Percentiles rank a stretch among this genome's conserved stretches.
Conservation (phyloP, 1,140 invertebrate species). For the Cydia strobilella region DNA sequence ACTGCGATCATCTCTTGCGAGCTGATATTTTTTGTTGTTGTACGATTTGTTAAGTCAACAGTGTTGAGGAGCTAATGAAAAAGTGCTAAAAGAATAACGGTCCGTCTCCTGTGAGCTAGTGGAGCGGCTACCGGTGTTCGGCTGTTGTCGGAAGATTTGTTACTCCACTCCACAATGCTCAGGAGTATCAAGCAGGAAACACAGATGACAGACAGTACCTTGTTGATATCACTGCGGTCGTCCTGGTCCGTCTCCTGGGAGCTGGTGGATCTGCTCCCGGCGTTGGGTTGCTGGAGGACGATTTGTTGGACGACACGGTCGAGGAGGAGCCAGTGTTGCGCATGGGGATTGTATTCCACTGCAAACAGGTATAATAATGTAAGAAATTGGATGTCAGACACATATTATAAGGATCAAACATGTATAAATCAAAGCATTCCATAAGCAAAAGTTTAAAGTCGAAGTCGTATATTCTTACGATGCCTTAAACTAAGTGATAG, state of each 20-base stretch:
- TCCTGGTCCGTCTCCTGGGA: slow-evolving; percentile 52
- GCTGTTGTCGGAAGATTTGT: slow-evolving; percentile 85
- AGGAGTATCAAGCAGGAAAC: too few relatives aligned
- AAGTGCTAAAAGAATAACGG: background rate
- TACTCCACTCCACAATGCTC: too few relatives aligned
- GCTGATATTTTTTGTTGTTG: too few relatives aligned
- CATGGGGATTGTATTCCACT: slow-evolving; percentile 83
- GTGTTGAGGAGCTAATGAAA: too few relatives aligned
- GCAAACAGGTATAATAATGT: slow-evolving; percentile 31
- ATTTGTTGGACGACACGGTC: slow-evolving; percentile 98
- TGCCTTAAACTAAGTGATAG: too few relatives aligned
- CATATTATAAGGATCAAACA: too few relatives aligned
- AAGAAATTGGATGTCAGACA: too few relatives aligned
- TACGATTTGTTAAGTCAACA: too few relatives aligned
- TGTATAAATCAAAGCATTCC: too few relatives aligned
- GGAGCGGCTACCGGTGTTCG: slow-evolving; percentile 68
- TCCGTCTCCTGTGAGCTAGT: slow-evolving; percentile 52
- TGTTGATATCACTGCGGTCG: slow-evolving; percentile 50
- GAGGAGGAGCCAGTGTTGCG: slow-evolving; percentile 96
- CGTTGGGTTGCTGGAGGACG: slow-evolving; percentile 88
- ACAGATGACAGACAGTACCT: slow-evolving; percentile 42
- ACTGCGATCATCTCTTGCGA: too few relatives aligned
- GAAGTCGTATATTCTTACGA: too few relatives aligned
- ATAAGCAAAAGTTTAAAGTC: too few relatives aligned
- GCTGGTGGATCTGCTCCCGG: slow-evolving; percentile 59